Conservation (phyloP, 2,888 invertebrate species). For the Acrocera orbiculus region DNA sequence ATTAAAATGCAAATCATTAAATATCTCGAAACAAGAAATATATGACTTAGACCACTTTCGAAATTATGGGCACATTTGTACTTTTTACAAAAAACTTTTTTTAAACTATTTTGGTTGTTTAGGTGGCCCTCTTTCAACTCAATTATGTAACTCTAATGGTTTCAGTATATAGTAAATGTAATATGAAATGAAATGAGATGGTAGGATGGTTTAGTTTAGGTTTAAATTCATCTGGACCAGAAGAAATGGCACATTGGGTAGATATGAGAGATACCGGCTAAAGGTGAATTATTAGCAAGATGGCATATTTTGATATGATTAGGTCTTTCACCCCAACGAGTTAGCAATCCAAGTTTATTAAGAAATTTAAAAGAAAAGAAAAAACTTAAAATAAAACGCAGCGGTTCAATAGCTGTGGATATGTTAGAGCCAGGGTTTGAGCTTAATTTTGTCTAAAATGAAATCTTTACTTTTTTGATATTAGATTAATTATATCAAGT, state of each 20-base stretch:
- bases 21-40: no score
- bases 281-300: slow-evolving; percentile 77
- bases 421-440: slow-evolving; percentile 13
- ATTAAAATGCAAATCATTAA: no score
- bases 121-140: slow-evolving; percentile 89
- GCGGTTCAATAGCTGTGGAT: slow-evolving; percentile 12
- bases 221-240: slow-evolving; percentile 78
- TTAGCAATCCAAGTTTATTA: slow-evolving; percentile 7
- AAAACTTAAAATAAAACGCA: slow-evolving; percentile 10
- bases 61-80: no score
- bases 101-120: slow-evolving; percentile 11
- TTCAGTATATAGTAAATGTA: slow-evolving; percentile 82
- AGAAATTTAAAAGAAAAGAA: slow-evolving; percentile 9
- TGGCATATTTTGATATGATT: slow-evolving; percentile 69
- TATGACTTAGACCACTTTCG: no score
- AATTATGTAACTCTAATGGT: slow-evolving; percentile 89
- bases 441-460: slow-evolving; percentile 14
- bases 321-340: slow-evolving; percentile 21
- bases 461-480: no score
- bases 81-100: not conserved
- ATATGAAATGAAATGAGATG: slow-evolving; percentile 88
- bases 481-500: no score
- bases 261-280: slow-evolving; percentile 74
- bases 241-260: slow-evolving; percentile 83
- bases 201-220: slow-evolving; percentile 94